A percentile compares a stretch with the other conserved stretches of the same genome.
Conservation (phyloP, 2,113 vertebrate species). For the Nyctibius bracteatus region DNA sequence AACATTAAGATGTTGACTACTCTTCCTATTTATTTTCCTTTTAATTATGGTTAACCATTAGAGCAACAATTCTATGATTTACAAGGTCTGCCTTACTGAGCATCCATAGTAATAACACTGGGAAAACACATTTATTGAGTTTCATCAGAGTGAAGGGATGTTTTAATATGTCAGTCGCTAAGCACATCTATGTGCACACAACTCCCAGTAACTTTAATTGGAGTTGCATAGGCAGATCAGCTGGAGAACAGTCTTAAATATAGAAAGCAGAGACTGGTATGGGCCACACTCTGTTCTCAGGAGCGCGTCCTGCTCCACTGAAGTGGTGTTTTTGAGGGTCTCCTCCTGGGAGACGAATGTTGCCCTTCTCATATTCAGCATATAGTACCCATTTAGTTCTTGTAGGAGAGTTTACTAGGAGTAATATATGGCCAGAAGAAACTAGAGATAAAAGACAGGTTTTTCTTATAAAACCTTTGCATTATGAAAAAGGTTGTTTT, state of each 20-base stretch:
- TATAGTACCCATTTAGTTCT: not conserved
- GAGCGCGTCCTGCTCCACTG: not conserved
- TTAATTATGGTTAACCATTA: constrained; percentile 48
- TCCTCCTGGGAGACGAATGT: not conserved
- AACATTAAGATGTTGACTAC: not conserved
- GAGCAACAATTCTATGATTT: constrained; percentile 42
- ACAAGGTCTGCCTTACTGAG: constrained; percentile 12
- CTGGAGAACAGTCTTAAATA: not conserved
- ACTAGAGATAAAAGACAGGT: not conserved
- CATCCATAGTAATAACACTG: not conserved
- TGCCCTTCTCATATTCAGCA: not conserved
- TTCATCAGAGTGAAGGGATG: not conserved
- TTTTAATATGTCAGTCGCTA: not conserved
- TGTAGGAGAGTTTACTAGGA: not conserved
- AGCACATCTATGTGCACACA: not conserved
- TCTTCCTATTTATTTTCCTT: constrained; percentile 25
- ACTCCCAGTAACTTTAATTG: constrained; percentile 11
- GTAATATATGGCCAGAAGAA: not conserved
- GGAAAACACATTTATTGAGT: constrained; percentile 26
- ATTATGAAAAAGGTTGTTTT: constrained; percentile 11
- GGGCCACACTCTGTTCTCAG: not conserved
- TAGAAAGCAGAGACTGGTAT: not conserved
- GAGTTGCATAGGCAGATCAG: not conserved
- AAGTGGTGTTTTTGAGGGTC: not conserved
- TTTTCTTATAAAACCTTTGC: constrained; percentile 41